phyloP scores from a whole-genome alignment of 2,888 invertebrate genomes.

The Ariolimax columbianus region DNA sequence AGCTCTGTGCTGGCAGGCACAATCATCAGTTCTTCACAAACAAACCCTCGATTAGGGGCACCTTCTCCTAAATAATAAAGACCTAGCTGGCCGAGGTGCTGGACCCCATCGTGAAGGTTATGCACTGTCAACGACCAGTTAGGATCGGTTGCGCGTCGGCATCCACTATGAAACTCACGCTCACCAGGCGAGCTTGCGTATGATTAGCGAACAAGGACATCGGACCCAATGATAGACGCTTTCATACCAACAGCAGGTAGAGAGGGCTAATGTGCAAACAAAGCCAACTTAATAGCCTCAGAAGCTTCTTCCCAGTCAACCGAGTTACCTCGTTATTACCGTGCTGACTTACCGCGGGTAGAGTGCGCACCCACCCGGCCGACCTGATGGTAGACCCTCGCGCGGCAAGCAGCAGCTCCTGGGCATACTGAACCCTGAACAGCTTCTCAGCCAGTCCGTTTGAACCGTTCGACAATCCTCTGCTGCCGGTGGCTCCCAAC shows the following conservation, averaged over 20 bases:
- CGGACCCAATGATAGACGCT: neutral
- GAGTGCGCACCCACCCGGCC: neutral
- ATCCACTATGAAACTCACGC: neutral
- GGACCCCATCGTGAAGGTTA: neutral
- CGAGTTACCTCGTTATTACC: neutral
- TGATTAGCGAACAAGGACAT: neutral
- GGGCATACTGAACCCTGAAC: conserved; percentile 27
- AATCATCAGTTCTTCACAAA: neutral
- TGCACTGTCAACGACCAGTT: neutral
- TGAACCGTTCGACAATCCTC: conserved; percentile 1
- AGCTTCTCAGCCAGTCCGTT: neutral
- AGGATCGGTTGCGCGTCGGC: neutral
- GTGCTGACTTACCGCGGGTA: neutral
- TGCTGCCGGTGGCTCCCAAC: neutral
- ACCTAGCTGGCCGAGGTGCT: neutral
- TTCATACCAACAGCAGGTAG: neutral
- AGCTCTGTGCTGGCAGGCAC: neutral
- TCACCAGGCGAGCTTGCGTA: neutral
- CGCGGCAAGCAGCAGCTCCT: conserved; percentile 9
- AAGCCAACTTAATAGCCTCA: neutral
- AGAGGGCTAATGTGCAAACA: neutral
- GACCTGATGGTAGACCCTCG: neutral
- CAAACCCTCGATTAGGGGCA: neutral
- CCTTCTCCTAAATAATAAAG: neutral
- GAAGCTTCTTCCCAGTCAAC: conserved; percentile 8